Evolutionary conservation across 2,113 vertebrate species (phyloP).

Genomic region (Stercorarius parasiticus): DNA sequence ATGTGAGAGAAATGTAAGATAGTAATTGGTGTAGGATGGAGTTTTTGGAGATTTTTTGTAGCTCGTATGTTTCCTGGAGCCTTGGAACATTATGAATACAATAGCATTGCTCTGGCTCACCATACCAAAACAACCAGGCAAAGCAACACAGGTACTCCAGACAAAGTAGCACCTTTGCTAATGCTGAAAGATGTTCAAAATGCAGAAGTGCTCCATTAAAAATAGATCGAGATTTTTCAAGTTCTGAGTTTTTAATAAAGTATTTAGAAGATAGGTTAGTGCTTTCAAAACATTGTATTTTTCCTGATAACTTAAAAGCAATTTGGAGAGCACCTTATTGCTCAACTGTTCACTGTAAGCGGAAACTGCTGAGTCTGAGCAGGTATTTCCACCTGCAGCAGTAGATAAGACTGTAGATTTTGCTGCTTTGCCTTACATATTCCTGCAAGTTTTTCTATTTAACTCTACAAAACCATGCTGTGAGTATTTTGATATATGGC

Average conservation of each 20-base stretch:
- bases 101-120: neutral
- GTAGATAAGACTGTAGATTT: constrained; percentile 66
- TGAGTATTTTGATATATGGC: constrained; percentile 8
- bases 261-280: neutral
- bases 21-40: neutral
- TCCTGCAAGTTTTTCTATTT: neutral
- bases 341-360: constrained; percentile 55
- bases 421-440: constrained; percentile 6
- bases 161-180: neutral
- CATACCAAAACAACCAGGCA: neutral
- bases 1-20: neutral
- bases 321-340: constrained; percentile 57
- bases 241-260: neutral
- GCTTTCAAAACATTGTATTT: neutral
- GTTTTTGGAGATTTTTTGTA: neutral
- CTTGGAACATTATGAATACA: neutral
- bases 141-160: neutral
- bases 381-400: constrained; percentile 53
- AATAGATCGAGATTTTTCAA: neutral
- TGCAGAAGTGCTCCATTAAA: neutral
- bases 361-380: constrained; percentile 55
- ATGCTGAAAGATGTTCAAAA: neutral
- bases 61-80: neutral
- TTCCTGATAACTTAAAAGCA: constrained; percentile 48
- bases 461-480: constrained; percentile 18